Evolutionary conservation across 2,888 invertebrate genomes (phyloP).

Genomic region (Podabrus alpinus): DNA sequence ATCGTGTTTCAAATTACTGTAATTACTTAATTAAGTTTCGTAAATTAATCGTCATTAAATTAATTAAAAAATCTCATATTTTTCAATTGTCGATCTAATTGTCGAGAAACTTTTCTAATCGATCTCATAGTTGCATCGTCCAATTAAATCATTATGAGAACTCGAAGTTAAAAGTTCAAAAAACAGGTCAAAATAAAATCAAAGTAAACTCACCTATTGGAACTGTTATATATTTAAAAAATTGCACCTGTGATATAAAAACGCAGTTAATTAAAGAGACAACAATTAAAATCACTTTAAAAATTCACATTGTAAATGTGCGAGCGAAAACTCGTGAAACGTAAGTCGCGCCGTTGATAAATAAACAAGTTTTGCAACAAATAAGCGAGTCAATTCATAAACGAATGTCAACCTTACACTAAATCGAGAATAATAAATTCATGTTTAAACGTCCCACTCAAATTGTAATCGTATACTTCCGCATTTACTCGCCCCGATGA

Average conservation of each 20-base stretch:
- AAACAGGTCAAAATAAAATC: neutral
- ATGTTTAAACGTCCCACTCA: slow-evolving; percentile 32
- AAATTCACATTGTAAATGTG: neutral
- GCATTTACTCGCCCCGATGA: slow-evolving; percentile 18
- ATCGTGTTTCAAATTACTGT: neutral
- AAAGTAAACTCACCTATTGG: neutral
- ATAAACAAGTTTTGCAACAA: neutral
- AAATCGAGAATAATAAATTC: slow-evolving; percentile 25
- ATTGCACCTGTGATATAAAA: neutral
- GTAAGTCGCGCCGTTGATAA: neutral
- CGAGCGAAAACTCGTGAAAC: neutral
- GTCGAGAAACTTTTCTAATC: neutral
- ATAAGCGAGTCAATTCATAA: neutral
- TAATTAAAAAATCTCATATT: neutral
- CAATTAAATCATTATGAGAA: neutral
- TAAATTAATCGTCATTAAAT: neutral
- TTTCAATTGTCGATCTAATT: neutral
- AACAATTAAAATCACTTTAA: neutral
- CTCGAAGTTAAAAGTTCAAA: neutral
- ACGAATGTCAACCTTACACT: slow-evolving; percentile 14
- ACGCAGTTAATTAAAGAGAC: neutral
- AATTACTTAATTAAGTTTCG: neutral
- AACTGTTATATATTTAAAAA: neutral
- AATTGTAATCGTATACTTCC: slow-evolving; percentile 23
- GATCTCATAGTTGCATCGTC: neutral